Conservation (phyloP, 1,140 invertebrate genomes). For the Bombus difficillimus region DNA sequence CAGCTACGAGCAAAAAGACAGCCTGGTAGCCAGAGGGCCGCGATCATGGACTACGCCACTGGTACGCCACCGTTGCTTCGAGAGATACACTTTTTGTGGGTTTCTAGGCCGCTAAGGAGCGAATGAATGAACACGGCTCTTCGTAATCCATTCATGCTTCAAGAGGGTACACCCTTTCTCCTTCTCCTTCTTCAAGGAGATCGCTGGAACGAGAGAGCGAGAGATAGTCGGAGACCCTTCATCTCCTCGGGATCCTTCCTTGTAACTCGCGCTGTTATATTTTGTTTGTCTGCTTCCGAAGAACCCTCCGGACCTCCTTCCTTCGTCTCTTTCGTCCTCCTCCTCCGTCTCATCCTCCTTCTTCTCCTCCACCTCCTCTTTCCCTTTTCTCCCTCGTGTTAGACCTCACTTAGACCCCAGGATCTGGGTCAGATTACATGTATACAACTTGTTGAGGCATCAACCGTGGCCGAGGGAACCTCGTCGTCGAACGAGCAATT, state of each 20-base stretch:
- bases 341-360: neutral
- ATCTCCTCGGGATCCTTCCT: constrained; percentile 71
- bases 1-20: constrained; percentile 1
- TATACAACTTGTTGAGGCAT: constrained; percentile 76
- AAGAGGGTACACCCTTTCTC: constrained; percentile 70
- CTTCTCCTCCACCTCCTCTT: constrained; percentile 17
- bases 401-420: constrained; percentile 74
- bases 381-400: constrained; percentile 62
- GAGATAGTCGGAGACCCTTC: constrained; percentile 62
- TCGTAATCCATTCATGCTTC: constrained; percentile 81
- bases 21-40: constrained; percentile 33
- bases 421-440: constrained; percentile 78
- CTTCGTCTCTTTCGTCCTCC: constrained; percentile 36
- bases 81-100: constrained; percentile 78
- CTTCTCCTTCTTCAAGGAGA: constrained; percentile 56
- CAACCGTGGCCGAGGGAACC: constrained; percentile 50
- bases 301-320: constrained; percentile 67
- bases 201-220: constrained; percentile 14
- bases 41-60: constrained; percentile 61
- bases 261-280: constrained; percentile 75
- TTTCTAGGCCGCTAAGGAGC: constrained; percentile 79
- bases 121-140: constrained; percentile 80
- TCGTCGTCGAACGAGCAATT: constrained; percentile 53
- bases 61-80: constrained; percentile 19
- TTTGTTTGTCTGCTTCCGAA: constrained; percentile 77